Percentiles rank a stretch among this genome's conserved stretches.
These are phyloP conservation scores for Eledone cirrhosa DNA, from an alignment of 2,888 invertebrate species.

Conservation along the genomic window DNA sequence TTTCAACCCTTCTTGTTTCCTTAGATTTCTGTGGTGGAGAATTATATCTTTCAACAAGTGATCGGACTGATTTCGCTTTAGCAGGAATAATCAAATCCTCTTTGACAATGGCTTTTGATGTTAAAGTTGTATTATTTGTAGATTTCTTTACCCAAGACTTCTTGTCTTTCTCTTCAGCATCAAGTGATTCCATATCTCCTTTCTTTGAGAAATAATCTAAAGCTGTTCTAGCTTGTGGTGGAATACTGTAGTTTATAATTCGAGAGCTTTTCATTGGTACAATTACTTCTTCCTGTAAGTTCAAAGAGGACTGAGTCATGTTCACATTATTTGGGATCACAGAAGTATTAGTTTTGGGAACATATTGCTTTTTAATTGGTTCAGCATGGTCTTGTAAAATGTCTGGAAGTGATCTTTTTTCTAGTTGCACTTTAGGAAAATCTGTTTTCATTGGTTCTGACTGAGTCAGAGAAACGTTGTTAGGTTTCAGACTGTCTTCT, in stretches of 20 bases:
- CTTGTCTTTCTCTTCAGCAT: not conserved
- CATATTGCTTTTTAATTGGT: not conserved
- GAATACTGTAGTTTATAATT: not conserved
- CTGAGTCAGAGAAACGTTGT: too few species aligned
- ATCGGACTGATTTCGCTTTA: not conserved
- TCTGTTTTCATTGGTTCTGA: too few species aligned
- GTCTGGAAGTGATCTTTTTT: not conserved
- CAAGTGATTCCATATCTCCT: not conserved
- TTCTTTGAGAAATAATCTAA: not conserved
- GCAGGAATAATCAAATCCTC: not conserved
- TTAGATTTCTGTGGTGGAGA: not conserved
- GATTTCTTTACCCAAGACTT: not conserved
- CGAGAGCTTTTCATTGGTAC: not conserved
- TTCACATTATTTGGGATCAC: not conserved
- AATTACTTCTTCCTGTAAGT: not conserved
- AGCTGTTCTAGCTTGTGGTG: not conserved
- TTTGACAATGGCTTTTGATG: not conserved
- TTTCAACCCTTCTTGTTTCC: not conserved
- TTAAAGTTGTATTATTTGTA: not conserved
- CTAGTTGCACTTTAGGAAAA: too few species aligned
- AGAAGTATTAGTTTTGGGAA: not conserved
- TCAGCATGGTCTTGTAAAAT: slow-evolving; percentile 5
- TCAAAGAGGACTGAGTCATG: not conserved
- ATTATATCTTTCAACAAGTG: slow-evolving; percentile 1
- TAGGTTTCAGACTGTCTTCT: too few species aligned